These are phyloP conservation scores for Drosophila hydei DNA, from an alignment of 1,140 invertebrate genomes.

Conservation along the genomic window DNA sequence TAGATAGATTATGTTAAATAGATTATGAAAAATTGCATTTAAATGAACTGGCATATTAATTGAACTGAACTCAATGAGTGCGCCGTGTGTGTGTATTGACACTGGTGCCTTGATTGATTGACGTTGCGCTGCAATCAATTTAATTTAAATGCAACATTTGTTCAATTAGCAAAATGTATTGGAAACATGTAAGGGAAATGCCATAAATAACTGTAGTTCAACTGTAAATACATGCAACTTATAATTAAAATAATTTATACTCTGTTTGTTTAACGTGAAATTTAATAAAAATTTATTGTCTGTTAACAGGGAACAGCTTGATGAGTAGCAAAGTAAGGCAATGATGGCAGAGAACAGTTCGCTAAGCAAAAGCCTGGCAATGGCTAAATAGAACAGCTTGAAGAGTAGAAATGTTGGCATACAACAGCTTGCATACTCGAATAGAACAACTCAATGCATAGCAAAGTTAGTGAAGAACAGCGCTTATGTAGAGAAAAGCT, in stretches of 20 bases:
- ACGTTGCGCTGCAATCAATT: conserved; percentile 48
- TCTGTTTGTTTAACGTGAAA: too few relatives aligned
- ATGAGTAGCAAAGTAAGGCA: too few relatives aligned
- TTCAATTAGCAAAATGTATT: neutral
- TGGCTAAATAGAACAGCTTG: too few relatives aligned
- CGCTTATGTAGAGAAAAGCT: too few relatives aligned
- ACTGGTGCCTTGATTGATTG: conserved; percentile 41
- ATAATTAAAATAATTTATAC: conserved; percentile 3
- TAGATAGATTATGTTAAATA: conserved; percentile 14
- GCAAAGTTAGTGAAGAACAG: too few relatives aligned
- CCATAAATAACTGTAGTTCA: conserved; percentile 1
- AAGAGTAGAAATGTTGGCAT: too few relatives aligned
- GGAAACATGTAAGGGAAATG: neutral
- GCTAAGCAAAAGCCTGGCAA: too few relatives aligned
- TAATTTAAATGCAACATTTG: conserved; percentile 54
- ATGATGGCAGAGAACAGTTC: too few relatives aligned
- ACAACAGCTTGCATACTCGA: too few relatives aligned
- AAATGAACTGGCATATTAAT: conserved; percentile 31
- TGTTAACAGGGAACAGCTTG: too few relatives aligned
- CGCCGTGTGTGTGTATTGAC: neutral
- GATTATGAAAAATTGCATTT: conserved; percentile 70
- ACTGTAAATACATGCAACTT: neutral
- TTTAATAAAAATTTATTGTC: too few relatives aligned
- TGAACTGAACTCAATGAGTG: conserved; percentile 1
- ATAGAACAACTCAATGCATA: too few relatives aligned